Conservation (phyloP, 2,888 invertebrate species). For the Petrolisthes manimaculis region DNA sequence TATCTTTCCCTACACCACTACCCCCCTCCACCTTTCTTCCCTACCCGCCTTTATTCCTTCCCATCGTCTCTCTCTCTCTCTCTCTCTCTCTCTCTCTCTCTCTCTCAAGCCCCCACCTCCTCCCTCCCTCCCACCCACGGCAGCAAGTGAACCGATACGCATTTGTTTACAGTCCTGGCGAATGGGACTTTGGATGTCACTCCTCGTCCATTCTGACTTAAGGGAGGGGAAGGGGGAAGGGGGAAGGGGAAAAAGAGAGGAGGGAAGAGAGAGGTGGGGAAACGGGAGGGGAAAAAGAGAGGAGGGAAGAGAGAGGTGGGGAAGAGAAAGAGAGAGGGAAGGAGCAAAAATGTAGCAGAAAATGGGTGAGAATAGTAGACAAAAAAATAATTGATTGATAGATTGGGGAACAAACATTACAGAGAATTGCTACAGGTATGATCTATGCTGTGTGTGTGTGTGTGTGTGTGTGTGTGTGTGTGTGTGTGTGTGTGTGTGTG, state of each 20-base stretch:
- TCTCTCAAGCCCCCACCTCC: not conserved
- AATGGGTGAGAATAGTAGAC: not conserved
- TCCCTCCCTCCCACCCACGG: not conserved
- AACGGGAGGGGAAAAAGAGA: not conserved
- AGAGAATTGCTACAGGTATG: no score
- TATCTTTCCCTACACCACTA: not conserved
- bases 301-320: not conserved
- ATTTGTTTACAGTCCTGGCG: not conserved
- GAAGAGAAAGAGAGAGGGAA: slow-evolving; percentile 13
- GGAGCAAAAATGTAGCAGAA: slow-evolving; percentile 3
- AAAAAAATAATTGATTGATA: no score
- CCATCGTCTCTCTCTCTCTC: not conserved
- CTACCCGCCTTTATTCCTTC: not conserved
- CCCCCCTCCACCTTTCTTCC: not conserved
- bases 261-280: not conserved
- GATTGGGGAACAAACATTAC: no score
- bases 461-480: no score
- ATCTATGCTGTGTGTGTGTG: no score
- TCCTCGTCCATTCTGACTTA: no score
- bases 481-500: no score
- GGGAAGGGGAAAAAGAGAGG: slow-evolving; percentile 11
- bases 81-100: not conserved
- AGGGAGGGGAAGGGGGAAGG: not conserved
- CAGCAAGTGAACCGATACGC: slow-evolving; percentile 1
- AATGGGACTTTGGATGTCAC: slow-evolving; percentile 11